A percentile compares a stretch with the other conserved stretches of the same genome.
These are phyloP conservation scores for Toxonevra muliebris DNA, from an alignment of 2,888 invertebrate genomes.

Conservation along the genomic window DNA sequence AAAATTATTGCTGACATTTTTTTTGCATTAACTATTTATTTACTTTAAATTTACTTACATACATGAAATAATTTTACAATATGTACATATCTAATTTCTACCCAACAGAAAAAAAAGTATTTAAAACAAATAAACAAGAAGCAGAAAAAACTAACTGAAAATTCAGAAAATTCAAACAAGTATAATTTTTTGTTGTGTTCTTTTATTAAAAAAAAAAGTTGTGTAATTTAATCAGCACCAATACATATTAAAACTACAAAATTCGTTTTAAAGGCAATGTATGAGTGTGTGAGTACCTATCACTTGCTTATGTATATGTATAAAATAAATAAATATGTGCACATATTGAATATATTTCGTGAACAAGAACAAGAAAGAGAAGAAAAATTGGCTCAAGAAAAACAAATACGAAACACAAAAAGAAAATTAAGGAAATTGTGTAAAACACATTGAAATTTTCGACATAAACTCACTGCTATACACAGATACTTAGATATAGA, in stretches of 20 bases:
- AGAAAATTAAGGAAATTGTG: too few relatives aligned
- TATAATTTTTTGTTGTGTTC: conserved; percentile 2
- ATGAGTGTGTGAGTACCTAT: conserved; percentile 19
- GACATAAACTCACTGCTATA: too few relatives aligned
- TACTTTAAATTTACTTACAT: background rate
- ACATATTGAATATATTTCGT: background rate
- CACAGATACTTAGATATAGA: too few relatives aligned
- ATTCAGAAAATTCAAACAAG: background rate
- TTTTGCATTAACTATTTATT: too few relatives aligned
- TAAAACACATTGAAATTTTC: too few relatives aligned
- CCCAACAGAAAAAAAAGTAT: too few relatives aligned
- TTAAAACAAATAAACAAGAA: too few relatives aligned
- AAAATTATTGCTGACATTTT: too few relatives aligned
- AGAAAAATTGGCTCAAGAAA: background rate
- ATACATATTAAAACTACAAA: conserved; percentile 12
- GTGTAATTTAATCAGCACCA: conserved; percentile 30
- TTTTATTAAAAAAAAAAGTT: conserved; percentile 12
- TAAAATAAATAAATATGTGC: background rate
- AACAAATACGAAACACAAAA: too few relatives aligned
- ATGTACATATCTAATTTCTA: background rate
- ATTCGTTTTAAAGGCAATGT: conserved; percentile 23
- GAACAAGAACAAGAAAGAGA: background rate
- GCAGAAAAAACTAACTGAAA: background rate
- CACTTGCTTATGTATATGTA: background rate
- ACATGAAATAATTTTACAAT: background rate